Percentiles rank a stretch among this genome's conserved stretches.
Conservation (phyloP, 2,113 vertebrate species). For the Lamprotornis superbus region DNA sequence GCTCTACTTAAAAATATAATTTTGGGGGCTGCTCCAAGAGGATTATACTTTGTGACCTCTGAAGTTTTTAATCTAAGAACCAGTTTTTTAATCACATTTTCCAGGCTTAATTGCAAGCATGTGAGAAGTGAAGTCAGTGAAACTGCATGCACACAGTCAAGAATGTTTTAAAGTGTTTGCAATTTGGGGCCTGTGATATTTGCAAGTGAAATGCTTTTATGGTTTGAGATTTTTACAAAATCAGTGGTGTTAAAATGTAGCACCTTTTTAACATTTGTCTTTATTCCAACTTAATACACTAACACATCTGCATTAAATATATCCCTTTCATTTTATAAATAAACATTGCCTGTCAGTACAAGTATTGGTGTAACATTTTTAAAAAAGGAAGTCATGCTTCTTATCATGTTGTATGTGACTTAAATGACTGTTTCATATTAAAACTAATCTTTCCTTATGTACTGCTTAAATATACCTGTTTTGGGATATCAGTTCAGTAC, state of each 20-base stretch:
- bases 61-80: not conserved
- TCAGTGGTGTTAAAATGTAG: constrained; percentile 12
- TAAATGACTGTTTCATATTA: constrained; percentile 83
- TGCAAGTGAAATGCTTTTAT: not conserved
- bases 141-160: not conserved
- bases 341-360: constrained; percentile 71
- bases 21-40: not conserved
- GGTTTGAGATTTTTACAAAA: constrained; percentile 59
- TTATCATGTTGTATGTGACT: constrained; percentile 78
- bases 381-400: constrained; percentile 72
- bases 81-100: not conserved
- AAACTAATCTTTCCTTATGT: constrained; percentile 78
- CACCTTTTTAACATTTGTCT: constrained; percentile 33
- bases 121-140: not conserved
- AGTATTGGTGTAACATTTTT: constrained; percentile 68
- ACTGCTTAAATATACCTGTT: constrained; percentile 81
- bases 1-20: not conserved
- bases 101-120: not conserved
- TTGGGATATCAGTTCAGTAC: constrained; percentile 82
- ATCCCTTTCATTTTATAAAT: constrained; percentile 61
- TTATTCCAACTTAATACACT: not conserved
- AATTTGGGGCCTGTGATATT: not conserved
- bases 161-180: not conserved
- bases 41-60: not conserved
- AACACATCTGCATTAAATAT: constrained; percentile 25